Conservation (phyloP, 2,797 vertebrate genomes). For the Perodicticus potto region DNA sequence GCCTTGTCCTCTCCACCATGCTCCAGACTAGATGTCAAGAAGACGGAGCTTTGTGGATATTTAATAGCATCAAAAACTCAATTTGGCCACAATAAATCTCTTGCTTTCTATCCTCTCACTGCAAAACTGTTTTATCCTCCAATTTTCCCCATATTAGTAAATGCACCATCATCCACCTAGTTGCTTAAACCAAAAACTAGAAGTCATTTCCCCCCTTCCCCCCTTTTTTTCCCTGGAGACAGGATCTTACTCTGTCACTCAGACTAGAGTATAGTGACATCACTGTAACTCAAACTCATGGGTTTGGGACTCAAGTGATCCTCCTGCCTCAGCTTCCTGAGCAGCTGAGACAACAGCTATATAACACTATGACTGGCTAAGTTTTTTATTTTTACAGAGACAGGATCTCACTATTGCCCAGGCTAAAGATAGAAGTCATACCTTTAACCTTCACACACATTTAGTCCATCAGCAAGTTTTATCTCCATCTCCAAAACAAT, state of each 20-base stretch:
- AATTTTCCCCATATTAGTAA: background rate
- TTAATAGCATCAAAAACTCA: slow-evolving; percentile 1
- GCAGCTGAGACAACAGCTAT: background rate
- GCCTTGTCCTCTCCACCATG: background rate
- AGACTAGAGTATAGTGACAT: background rate
- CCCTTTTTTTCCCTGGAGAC: background rate
- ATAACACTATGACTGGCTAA: background rate
- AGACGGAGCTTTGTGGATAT: slow-evolving; percentile 11
- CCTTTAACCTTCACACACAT: background rate
- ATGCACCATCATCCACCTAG: background rate
- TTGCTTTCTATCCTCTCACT: background rate
- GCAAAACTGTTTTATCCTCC: background rate
- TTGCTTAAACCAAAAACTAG: slow-evolving; percentile 20
- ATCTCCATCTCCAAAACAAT: background rate
- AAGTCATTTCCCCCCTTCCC: background rate
- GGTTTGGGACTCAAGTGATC: background rate
- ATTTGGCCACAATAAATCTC: background rate
- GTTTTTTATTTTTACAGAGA: background rate
- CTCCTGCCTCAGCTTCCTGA: background rate
- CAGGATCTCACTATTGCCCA: background rate
- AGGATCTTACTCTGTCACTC: background rate
- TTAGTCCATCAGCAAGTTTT: background rate
- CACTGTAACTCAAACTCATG: background rate
- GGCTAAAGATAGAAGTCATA: background rate
- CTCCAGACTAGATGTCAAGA: slow-evolving; percentile 56